Base-by-base conservation (phyloP, 1,140 invertebrate species). In the Acyrthosiphon pisum region DNA sequence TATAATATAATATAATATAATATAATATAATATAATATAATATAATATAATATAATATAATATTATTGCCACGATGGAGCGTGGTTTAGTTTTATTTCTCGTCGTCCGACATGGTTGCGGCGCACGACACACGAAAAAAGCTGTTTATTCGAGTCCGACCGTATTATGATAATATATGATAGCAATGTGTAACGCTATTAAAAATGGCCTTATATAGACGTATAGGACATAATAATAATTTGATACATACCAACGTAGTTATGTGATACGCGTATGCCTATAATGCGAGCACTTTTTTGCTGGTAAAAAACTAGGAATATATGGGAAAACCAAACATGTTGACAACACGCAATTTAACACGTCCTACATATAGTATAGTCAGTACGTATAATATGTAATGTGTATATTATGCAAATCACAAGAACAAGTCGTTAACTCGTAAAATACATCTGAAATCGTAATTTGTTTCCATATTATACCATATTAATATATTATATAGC, bases 161-260 rank as follows among this genome's bases (percentile, higher is more conserved):
- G 60, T 76, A 76, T 76, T 76, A 76, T n/a, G 30, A 76, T 76
- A 76, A 76, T 76, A 76, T 76, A 76, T n/a, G 60, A 35, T n/a
- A 20, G n/a, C 7, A 68, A 30, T 76, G n/a, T 76, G 30, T n/a
- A 76, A n/a, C 60, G n/a, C 60, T 76, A 35, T 76, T 76, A n/a
- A n/a, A n/a, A 76, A 76, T 30, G 14, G 60, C 60, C 60, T 76
- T n/a, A 76, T 76, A 76, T n/a, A 76, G 60, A 76, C 60, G n/a
- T 18, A 68, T 18, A 76, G n/a, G 60, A 76, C 30, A 76, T 60
- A 76, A n/a, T 76, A 76, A 76, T 76, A n/a, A 18, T 68, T n/a
- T 76, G 60, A n/a, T 76, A 76, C n/a, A n/a, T n/a, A 76, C 60
- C 60, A 18, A 20, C 60, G 14, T n/a, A 76, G 60, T 76, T n/a